phyloP scores from a whole-genome alignment of 2,113 vertebrate species.

The Anoura caudifer region DNA sequence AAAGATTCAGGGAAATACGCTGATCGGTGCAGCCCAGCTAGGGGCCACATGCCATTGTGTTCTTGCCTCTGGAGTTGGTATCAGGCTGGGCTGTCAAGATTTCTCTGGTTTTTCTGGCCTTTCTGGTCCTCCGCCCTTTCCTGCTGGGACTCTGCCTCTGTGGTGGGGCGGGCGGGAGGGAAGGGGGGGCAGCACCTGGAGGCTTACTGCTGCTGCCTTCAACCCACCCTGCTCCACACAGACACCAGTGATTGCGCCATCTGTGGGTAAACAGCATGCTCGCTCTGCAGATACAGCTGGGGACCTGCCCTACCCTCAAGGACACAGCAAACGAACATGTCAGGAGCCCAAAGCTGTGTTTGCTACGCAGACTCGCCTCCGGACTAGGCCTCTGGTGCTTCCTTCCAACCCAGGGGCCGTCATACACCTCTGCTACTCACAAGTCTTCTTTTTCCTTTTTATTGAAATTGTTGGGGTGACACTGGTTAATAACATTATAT shows the following conservation, averaged over 20 bases:
- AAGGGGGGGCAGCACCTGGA: not conserved
- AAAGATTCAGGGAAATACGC: not conserved
- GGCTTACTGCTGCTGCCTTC: not conserved
- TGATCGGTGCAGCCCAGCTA: not conserved
- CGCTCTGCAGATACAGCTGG: not conserved
- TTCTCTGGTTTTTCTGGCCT: not conserved
- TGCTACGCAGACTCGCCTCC: not conserved
- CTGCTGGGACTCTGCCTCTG: not conserved
- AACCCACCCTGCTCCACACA: not conserved
- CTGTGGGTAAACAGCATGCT: not conserved
- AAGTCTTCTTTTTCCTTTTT: not conserved
- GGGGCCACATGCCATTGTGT: not conserved
- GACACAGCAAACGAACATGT: not conserved
- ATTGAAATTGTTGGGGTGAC: too few relatives aligned
- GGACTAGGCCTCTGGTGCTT: not conserved
- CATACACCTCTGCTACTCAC: not conserved
- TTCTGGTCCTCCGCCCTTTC: not conserved
- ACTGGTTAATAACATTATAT: too few relatives aligned
- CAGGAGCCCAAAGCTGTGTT: not conserved
- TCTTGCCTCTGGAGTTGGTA: not conserved
- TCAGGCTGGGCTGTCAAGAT: not conserved
- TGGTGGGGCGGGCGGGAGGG: not conserved
- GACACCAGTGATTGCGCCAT: not conserved
- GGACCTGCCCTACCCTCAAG: not conserved
- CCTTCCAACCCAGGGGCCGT: not conserved